phyloP scores from a whole-genome alignment of 2,113 vertebrate species.

The Dicrurus megarhynchus region DNA sequence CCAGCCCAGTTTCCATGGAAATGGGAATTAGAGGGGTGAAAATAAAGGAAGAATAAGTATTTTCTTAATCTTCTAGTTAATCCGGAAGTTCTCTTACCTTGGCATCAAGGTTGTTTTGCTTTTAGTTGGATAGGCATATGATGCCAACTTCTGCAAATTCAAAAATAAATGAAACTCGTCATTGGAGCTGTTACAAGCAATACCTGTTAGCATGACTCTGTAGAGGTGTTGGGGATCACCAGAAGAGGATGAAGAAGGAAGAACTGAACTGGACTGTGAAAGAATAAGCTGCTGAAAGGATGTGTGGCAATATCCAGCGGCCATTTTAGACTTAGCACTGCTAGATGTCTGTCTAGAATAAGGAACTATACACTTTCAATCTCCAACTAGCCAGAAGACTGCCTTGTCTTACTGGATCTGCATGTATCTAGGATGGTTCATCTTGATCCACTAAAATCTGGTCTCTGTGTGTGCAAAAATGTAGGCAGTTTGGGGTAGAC shows the following conservation, averaged over 20 bases:
- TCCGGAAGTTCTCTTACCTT: conserved; percentile 11
- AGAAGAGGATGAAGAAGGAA: background rate
- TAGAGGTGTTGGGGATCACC: background rate
- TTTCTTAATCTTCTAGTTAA: conserved; percentile 55
- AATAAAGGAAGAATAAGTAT: conserved; percentile 33
- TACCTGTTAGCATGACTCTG: background rate
- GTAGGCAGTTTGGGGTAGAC: background rate
- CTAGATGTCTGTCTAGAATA: background rate
- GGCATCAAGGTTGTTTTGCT: conserved; percentile 2
- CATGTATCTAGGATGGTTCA: background rate
- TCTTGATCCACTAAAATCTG: background rate
- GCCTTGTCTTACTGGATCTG: background rate
- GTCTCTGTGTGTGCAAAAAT: background rate
- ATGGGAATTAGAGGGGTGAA: conserved; percentile 43
- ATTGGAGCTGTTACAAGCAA: background rate
- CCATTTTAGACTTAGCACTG: background rate
- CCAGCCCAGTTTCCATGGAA: conserved; percentile 64
- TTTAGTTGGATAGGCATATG: background rate
- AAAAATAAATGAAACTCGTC: background rate
- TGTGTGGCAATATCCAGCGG: background rate
- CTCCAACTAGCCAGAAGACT: background rate
- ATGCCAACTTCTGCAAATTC: background rate
- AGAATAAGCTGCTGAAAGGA: background rate
- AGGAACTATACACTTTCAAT: background rate
- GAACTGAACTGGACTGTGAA: background rate